A percentile compares a stretch with the other conserved stretches of the same genome.
Conservation (phyloP, 2,113 vertebrate species). For the Eptesicus fuscus region DNA sequence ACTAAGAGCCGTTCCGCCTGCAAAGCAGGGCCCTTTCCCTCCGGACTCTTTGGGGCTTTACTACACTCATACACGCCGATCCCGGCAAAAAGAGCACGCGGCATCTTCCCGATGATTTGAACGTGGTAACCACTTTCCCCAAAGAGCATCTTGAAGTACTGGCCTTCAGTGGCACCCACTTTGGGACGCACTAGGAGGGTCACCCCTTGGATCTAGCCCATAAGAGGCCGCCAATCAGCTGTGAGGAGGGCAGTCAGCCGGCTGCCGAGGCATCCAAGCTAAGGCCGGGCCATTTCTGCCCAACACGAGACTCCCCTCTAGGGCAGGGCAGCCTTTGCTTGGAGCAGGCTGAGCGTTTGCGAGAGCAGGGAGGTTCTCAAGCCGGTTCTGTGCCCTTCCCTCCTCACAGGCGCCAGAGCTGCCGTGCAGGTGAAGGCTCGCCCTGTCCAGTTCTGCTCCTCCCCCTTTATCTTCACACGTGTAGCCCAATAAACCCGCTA, state of each 20-base stretch:
- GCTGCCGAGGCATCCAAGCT: fast-evolving
- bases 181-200: background rate
- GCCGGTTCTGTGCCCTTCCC: background rate
- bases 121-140: background rate
- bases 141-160: background rate
- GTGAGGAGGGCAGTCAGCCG: background rate
- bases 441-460: too few species aligned
- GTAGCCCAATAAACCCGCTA: background rate
- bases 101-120: background rate
- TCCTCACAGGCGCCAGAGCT: background rate
- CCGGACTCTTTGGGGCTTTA: background rate
- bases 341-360: background rate
- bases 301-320: fast-evolving
- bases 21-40: background rate
- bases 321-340: background rate
- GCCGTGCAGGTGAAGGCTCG: fast-evolving
- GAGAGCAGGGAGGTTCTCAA: background rate
- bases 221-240: background rate
- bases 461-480: background rate
- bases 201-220: background rate
- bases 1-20: background rate
- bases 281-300: background rate
- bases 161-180: background rate
- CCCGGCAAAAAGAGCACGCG: fast-evolving
- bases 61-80: fast-evolving